Evolutionary conservation across 2,113 vertebrate species (phyloP).

Genomic region (Arothron firmamentum): DNA sequence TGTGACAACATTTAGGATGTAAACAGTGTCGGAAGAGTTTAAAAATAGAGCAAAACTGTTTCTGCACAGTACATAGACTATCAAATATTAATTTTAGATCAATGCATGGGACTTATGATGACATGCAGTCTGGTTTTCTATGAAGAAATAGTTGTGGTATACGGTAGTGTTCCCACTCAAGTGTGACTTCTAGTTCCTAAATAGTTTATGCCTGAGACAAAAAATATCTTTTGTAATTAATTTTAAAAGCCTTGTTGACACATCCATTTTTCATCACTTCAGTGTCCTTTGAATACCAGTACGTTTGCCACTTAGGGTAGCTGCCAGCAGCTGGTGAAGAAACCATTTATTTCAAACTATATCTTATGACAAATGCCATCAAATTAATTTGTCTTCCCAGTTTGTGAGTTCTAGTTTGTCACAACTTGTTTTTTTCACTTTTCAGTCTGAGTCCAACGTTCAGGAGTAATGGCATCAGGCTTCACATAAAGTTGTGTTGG

Average conservation of each 20-base stretch:
- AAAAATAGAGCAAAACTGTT: too few species aligned
- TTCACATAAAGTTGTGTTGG: conserved; percentile 20
- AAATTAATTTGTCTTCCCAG: neutral
- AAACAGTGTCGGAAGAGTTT: too few species aligned
- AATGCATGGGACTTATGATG: too few species aligned
- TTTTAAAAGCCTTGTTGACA: neutral
- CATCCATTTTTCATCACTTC: neutral
- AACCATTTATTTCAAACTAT: conserved; percentile 3
- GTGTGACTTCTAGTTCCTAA: neutral
- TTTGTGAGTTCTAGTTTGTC: conserved; percentile 13
- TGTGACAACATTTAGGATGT: too few species aligned
- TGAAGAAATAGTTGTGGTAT: too few species aligned
- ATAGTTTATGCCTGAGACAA: neutral
- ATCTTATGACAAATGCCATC: neutral
- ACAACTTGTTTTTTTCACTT: conserved; percentile 19
- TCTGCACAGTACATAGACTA: too few species aligned
- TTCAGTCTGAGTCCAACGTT: conserved; percentile 15
- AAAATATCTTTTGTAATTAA: neutral
- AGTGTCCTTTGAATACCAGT: neutral
- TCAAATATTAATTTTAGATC: too few species aligned
- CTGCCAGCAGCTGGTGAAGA: conserved; percentile 1
- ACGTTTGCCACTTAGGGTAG: neutral
- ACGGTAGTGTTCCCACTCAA: neutral
- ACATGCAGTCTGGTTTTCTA: too few species aligned
- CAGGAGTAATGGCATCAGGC: conserved; percentile 21